A percentile compares a stretch with the other conserved stretches of the same genome.
Evolutionary conservation across 2,797 vertebrate species (phyloP).

Genomic region (Paramormyrops hopkinsi): DNA sequence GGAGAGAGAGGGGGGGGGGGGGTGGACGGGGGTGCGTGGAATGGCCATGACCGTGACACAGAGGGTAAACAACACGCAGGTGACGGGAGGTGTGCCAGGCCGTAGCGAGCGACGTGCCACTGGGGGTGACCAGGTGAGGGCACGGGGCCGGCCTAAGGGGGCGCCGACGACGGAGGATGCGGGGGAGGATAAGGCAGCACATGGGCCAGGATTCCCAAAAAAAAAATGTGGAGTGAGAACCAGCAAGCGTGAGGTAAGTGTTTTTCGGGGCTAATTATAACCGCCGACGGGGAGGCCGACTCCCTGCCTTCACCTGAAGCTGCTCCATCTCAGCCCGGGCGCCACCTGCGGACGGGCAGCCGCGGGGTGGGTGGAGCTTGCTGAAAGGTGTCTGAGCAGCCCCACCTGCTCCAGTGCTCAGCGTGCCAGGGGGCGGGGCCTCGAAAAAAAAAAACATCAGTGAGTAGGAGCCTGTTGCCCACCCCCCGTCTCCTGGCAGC

Average conservation of each 20-base stretch:
- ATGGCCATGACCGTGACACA: background rate
- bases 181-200: background rate
- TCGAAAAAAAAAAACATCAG: background rate
- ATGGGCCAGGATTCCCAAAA: background rate
- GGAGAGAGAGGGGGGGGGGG: background rate
- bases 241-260: constrained; percentile 53
- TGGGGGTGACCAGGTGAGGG: background rate
- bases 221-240: constrained; percentile 9
- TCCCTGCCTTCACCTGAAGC: background rate
- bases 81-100: background rate
- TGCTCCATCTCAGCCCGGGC: constrained; percentile 29
- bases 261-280: constrained; percentile 50
- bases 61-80: background rate
- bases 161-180: background rate
- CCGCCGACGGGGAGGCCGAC: background rate
- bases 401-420: background rate
- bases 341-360: background rate
- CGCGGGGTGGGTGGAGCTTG: background rate
- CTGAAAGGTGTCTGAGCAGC: background rate
- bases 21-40: background rate
- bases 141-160: background rate
- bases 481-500: background rate
- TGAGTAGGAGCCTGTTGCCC: background rate
- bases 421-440: background rate
- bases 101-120: background rate